Base-by-base conservation (phyloP, 2,113 vertebrate species). In the Peromyscus leucopus region DNA sequence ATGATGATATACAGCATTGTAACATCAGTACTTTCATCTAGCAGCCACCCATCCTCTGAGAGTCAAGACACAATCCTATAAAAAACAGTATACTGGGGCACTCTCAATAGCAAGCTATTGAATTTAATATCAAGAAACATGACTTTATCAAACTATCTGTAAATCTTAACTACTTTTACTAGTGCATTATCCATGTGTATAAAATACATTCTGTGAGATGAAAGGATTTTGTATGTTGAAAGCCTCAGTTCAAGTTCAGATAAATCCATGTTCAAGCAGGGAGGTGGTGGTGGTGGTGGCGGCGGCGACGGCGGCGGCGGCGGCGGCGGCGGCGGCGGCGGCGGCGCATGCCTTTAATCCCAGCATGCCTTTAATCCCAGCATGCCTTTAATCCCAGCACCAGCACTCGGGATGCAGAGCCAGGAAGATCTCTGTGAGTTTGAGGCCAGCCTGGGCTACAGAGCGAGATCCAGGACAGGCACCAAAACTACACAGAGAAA, bases 111-210 rank as follows among this genome's bases (percentile, higher is more conserved):
- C 1, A 86, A 85, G 12, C 5, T n/a, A 59, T 87, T 88, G 13
- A 78, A 78, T 87, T 95, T 83, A 26, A 63, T 59, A 28, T 82
- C 93, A 76, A 89, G 13, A 93, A 71, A 42, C 65, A 84, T 6
- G 83, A 88, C 51, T 83, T 74, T 36, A 87, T 59, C 19, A 87
- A 87, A 67, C 5, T 24, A 51, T 51, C 85, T 93, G 59, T 89
- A 89, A 76, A 65, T 82, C 33, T 36, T 76, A 79, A 72, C 39
- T 65, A 78, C 51, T 67, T 86, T 85, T 69, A 19, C 13, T 33
- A 24, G 21, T n/a, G 31, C 15, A 28, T 91, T 94, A 85, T 42
- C 5, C 36, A 75, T 19, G 33, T n/a, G 8, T 13, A 90, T 86
- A 51, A 91, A 91, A 85, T n/a, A 42, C 2, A 72, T 48, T 39